Evolutionary conservation across 1,140 invertebrate species (phyloP), one percentile per base, ranked within the genome.

Genomic region (Aphelenchoides fujianensis): DNA sequence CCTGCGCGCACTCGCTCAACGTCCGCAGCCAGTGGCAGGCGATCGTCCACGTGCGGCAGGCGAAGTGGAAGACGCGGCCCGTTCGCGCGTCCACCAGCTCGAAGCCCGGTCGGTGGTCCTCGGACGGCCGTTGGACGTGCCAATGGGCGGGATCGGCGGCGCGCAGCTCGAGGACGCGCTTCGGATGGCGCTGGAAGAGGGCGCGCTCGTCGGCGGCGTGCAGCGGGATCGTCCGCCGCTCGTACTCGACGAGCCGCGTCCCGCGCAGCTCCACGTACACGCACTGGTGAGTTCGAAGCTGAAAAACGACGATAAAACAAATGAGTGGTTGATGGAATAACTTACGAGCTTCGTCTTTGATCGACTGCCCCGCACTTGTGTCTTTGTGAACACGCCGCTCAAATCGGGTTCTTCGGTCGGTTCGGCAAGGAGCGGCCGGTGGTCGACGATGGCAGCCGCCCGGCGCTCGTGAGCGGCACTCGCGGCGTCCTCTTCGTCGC

Each of bases 261-360:
- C 36, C 36, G n/a, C 63, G 16, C 2, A 66, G 63, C 53, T 66
- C 63, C 12, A 66, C 12, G 63, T 66, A 66, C 28, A 16, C 16
- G 31, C 16, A 32, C 12, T 66, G 63, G 12, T 66, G 63, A 1
- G 32, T 66, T 32, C 3, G 63, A 1, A 66, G 9, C 63, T 66
- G 53, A 66, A 66, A n/a, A n/a, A 31, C 0, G 1, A 5, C 34
- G 28, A 30, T 7, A 16, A 5, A 59, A 53, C 23, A 53, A 64
- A n/a, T 36, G 62, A 64, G 19, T 64, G n/a, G 30, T 52, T 53
- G 35, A 59, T 59, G 19, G 37, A 19, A 61, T 12, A 2, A 1
- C 63, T 66, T 66, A 66, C 63, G 12, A 66, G 36, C 53, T 66
- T 66, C n/a, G 12, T 34, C 7, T 66, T 66, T n/a, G 31, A 12